These are phyloP conservation scores for Leucania comma DNA, from an alignment of 2,888 invertebrate species.

Conservation along the genomic window DNA sequence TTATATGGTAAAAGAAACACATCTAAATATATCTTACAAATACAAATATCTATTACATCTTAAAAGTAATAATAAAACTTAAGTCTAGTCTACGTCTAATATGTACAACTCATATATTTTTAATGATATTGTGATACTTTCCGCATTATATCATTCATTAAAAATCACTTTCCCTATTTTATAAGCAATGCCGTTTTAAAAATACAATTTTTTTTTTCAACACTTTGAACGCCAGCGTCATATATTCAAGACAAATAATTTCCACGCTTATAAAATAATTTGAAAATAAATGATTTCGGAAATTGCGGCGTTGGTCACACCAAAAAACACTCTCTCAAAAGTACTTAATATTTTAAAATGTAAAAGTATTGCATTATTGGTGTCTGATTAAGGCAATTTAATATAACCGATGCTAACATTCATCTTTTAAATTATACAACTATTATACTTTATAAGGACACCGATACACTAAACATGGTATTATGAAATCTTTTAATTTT, in stretches of 20 bases:
- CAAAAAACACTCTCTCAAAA: constrained; percentile 47
- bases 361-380: constrained; percentile 61
- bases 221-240: constrained; percentile 63
- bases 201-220: constrained; percentile 38
- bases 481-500: constrained; percentile 46
- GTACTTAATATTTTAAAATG: constrained; percentile 52
- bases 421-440: constrained; percentile 51
- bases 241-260: constrained; percentile 24
- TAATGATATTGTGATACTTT: constrained; percentile 74
- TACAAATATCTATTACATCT: constrained; percentile 81
- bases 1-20: constrained; percentile 85
- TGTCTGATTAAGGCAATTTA: constrained; percentile 55
- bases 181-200: constrained; percentile 40
- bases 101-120: constrained; percentile 81
- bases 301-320: constrained; percentile 21
- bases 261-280: constrained; percentile 25
- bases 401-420: constrained; percentile 43
- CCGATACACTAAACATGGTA: constrained; percentile 52
- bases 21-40: constrained; percentile 85
- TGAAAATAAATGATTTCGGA: constrained; percentile 20
- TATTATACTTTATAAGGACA: constrained; percentile 47
- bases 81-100: constrained; percentile 78
- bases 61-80: constrained; percentile 81
- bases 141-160: constrained; percentile 52
- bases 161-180: constrained; percentile 48